Conservation (phyloP, 2,888 invertebrate genomes). For the Rhingia rostrata region DNA sequence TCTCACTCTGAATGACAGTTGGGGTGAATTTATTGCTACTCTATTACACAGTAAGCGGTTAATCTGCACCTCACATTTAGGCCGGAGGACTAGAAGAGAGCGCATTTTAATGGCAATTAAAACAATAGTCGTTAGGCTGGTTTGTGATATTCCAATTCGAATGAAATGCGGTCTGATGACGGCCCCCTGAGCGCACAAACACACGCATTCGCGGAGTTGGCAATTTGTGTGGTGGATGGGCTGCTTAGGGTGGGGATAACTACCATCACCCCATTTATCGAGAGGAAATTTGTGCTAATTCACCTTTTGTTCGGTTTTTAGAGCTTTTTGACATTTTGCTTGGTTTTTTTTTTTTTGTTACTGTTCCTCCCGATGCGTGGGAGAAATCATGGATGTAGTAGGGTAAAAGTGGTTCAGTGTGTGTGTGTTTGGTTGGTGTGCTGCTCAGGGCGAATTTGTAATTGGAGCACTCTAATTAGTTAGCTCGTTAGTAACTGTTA, state of each 20-base stretch:
- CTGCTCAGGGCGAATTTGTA: constrained; percentile 65
- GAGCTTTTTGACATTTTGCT: constrained; percentile 72
- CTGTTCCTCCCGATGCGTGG: constrained; percentile 45
- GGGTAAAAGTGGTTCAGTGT: not conserved
- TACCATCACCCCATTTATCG: constrained; percentile 25
- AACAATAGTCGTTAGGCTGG: constrained; percentile 74
- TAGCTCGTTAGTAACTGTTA: constrained; percentile 75
- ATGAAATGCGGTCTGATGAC: constrained; percentile 26
- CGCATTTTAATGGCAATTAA: constrained; percentile 75
- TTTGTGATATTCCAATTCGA: constrained; percentile 53
- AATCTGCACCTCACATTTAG: constrained; percentile 62
- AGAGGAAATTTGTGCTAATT: constrained; percentile 74
- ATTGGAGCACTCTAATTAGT: constrained; percentile 74
- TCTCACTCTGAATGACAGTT: constrained; percentile 71
- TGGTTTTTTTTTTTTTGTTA: constrained; percentile 16
- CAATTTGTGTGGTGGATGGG: constrained; percentile 37
- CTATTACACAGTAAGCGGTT: constrained; percentile 74
- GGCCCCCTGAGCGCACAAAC: constrained; percentile 34
- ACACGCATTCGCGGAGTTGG: constrained; percentile 27
- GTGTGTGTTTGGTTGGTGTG: constrained; percentile 2
- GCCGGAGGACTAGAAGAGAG: constrained; percentile 32
- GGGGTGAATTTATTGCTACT: constrained; percentile 71
- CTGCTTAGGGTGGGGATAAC: constrained; percentile 16
- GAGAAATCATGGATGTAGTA: constrained; percentile 35
- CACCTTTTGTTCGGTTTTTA: constrained; percentile 75